Evolutionary conservation across 2,113 vertebrate species (phyloP), one percentile per base, ranked within the genome.

Genomic region (Silurus asotus): DNA sequence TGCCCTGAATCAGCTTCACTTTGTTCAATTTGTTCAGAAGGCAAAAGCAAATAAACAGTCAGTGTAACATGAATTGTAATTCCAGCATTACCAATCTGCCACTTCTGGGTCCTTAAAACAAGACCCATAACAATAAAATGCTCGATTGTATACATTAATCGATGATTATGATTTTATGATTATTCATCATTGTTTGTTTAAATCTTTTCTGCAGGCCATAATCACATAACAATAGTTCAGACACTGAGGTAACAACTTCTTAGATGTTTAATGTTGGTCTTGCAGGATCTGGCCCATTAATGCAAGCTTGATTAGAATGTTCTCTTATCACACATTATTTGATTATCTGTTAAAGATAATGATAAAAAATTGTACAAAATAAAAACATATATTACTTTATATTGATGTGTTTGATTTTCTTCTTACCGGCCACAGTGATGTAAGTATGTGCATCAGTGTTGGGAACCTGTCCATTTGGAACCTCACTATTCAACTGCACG

Each of bases 341-440:
- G 72, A n/a, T 0, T n/a, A n/a, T 53, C 23, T 75, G 49, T 17
- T 48, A 6, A 37, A 28, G 5, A 77, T 55, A 53, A 13, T 2
- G 19, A 61, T 81, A 4, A 61, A 20, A 37, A 59, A n/a, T 45
- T 5, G 0, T 10, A 17, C 1, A 5, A 14, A 14, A 0, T 3
- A 56, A 23, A 81, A n/a, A 13, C 51, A 20, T 55, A 51, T n/a
- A 76, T 76, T 76, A 14, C 13, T 55, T 0, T 9, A 59, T 59
- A 59, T 37, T 28, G 2, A 79, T 59, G 17, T 58, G 15, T 59
- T 7, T 28, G 55, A 59, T 3, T 58, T 58, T 64, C 8, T 49
- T 45, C 28, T 76, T 87, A 92, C 93, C 92, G 84, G 91, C 89
- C 65, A 93, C 79, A 0, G 89, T 89, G 89, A 95, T 84, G 65